Base-by-base conservation (phyloP, 2,113 vertebrate genomes). In the Pipa parva region DNA sequence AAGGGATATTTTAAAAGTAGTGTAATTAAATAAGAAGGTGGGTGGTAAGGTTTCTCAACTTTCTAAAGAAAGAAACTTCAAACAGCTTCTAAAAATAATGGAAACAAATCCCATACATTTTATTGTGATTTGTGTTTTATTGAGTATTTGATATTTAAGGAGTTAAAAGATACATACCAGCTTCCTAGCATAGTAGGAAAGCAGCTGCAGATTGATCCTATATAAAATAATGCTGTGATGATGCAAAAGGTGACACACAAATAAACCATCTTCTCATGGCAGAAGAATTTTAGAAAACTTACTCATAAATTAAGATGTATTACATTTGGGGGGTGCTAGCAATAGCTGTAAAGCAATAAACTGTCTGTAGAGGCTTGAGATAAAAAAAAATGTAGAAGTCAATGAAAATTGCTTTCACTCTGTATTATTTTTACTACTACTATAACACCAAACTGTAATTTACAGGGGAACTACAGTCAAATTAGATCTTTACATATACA, bases 21-120 rank as follows among this genome's bases (percentile, higher is more conserved):
- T 68, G 28, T 68, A 59, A 68, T 59, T 59, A 68, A 68, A 17
- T 31, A 50, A 49, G 26, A 31, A 27, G 45, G 45, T n/a, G n/a
- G 5, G 22, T 31, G 36, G 61, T 42, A 33, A n/a, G 33, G 24
- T 37, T 59, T 27, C 56, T 39, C 46, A 39, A 20, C 24, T 27
- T 60, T 59, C 57, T 59, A 37, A 27, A 22, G 6, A 36, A 29
- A 8, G n/a, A 56, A n/a, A 7, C 29, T 12, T 31, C 5, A 56
- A n/a, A 31, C 27, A 54, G 20, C 12, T 45, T 36, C 60, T 21
- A 24, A 28, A 12, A 58, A 46, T 24, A 17, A 36, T 12, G 22
- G 22, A 26, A 64, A 36, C 20, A 50, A 56, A 68, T 15, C 25
- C 55, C 55, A 59, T 27, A 59, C 59, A 36, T n/a, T 42, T 37